Evolutionary conservation across 35 echinoderm and acorn worm genomes (phyloP).

Genomic region (Ptychodera flava): DNA sequence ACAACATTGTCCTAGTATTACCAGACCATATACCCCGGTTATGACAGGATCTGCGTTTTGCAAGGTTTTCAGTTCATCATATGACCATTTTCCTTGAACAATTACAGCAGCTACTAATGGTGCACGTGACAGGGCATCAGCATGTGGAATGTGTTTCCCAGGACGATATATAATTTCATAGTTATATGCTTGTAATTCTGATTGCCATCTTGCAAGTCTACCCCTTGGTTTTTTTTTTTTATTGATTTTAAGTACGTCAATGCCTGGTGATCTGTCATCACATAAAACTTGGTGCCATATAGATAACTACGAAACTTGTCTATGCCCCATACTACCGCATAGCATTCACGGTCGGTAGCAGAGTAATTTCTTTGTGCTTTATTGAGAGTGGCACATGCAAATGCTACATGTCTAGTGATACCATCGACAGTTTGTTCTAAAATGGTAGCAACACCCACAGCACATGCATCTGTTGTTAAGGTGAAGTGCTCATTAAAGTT

Average conservation of each 20-base stretch:
- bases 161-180: not conserved
- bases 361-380: slow-evolving; percentile 19
- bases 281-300: slow-evolving; percentile 22
- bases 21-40: not conserved
- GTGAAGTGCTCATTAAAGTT: slow-evolving; percentile 19
- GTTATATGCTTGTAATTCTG: not conserved
- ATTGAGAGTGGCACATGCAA: slow-evolving; percentile 19
- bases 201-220: not conserved
- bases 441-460: slow-evolving; percentile 22
- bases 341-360: slow-evolving; percentile 27
- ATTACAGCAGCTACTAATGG: not conserved
- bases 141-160: not conserved
- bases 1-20: not conserved
- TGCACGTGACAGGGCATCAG: not conserved
- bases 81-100: not conserved
- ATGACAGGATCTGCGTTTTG: not conserved
- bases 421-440: slow-evolving; percentile 13
- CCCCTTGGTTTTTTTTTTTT: not conserved
- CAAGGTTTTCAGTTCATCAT: not conserved
- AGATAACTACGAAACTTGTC: slow-evolving; percentile 30
- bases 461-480: slow-evolving; percentile 27
- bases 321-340: slow-evolving; percentile 30
- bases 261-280: not conserved
- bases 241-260: not conserved
- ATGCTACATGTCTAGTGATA: slow-evolving; percentile 4